These are phyloP conservation scores for Camponotus floridanus DNA, from an alignment of 1,140 invertebrate species.

Conservation along the genomic window DNA sequence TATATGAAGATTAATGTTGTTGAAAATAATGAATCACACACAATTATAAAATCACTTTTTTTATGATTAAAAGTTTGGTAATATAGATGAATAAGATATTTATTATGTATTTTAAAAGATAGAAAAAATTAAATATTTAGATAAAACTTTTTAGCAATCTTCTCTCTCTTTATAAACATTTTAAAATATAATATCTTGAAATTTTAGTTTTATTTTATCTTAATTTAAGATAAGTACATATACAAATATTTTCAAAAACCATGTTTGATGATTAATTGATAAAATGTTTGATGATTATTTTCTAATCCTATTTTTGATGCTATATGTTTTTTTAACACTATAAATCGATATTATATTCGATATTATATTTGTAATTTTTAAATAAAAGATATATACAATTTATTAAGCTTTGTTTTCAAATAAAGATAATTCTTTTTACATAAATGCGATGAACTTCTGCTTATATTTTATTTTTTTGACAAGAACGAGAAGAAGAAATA, in stretches of 20 bases:
- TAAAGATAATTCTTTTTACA: not conserved
- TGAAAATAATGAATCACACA: too few species aligned
- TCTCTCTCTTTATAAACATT: not conserved
- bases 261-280: not conserved
- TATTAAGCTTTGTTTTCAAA: not conserved
- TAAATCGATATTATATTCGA: not conserved
- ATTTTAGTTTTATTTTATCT: not conserved
- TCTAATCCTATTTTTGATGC: too few species aligned
- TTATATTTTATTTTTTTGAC: constrained; percentile 5
- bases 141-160: constrained; percentile 14
- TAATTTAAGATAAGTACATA: not conserved
- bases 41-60: too few species aligned
- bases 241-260: not conserved
- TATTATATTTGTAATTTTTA: not conserved
- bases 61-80: constrained; percentile 88
- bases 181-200: not conserved
- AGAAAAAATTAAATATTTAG: constrained; percentile 44
- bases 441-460: not conserved
- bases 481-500: constrained; percentile 18
- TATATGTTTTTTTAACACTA: constrained; percentile 12
- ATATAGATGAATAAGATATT: constrained; percentile 29
- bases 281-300: not conserved
- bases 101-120: constrained; percentile 62
- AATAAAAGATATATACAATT: not conserved
- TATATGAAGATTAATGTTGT: constrained; percentile 81